Percentiles rank a stretch among this genome's conserved stretches.
Evolutionary conservation across 2,113 vertebrate species (phyloP).

Genomic region (Smithornis capensis): DNA sequence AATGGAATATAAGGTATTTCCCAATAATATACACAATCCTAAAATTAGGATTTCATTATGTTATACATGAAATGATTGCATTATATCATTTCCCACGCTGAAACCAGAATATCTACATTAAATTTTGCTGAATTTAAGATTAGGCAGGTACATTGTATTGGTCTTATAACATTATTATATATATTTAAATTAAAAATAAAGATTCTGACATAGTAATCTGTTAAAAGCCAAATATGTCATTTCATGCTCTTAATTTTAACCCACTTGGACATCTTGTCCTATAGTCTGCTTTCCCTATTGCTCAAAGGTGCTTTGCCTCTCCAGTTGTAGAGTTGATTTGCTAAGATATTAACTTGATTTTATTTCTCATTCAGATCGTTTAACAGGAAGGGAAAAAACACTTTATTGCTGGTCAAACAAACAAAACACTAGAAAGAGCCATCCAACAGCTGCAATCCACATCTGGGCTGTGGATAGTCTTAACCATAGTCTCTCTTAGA

Average conservation of each 20-base stretch:
- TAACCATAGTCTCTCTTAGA: background rate
- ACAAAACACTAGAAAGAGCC: background rate
- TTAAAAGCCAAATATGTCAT: background rate
- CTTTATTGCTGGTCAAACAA: background rate
- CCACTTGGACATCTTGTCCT: background rate
- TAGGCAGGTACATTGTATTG: background rate
- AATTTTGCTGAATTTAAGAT: background rate
- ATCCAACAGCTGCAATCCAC: background rate
- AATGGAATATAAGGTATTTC: background rate
- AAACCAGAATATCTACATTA: background rate
- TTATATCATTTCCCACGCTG: background rate
- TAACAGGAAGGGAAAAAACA: background rate
- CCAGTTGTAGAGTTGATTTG: background rate
- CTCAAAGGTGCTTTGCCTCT: background rate
- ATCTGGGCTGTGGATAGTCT: rapidly evolving
- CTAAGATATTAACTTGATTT: background rate
- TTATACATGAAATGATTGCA: background rate
- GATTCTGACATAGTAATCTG: background rate
- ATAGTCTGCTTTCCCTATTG: background rate
- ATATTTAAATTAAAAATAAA: background rate
- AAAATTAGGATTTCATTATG: background rate
- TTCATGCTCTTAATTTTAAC: background rate
- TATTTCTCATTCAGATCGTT: background rate
- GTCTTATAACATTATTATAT: too few species aligned
- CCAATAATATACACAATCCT: background rate